phyloP scores from a whole-genome alignment of 2,888 invertebrate genomes.

The Meta bourneti region DNA sequence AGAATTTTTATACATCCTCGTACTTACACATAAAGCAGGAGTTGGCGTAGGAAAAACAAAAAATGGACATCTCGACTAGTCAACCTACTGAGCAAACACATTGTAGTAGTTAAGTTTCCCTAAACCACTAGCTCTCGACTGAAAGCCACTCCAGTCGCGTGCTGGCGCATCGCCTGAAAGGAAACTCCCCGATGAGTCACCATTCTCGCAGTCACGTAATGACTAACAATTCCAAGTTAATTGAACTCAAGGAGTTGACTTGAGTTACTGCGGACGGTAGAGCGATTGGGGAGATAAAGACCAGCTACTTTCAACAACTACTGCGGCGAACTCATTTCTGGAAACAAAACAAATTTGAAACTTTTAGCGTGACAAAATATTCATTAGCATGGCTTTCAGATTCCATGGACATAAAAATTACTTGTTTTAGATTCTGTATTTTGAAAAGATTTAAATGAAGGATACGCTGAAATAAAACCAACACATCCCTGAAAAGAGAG shows the following conservation, averaged over 20 bases:
- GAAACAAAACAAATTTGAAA: background rate
- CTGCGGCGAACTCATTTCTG: background rate
- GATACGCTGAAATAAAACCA: too few species aligned
- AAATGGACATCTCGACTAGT: background rate
- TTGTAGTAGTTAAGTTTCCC: background rate
- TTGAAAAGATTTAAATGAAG: too few species aligned
- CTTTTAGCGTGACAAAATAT: background rate
- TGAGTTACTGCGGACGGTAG: background rate
- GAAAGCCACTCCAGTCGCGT: background rate
- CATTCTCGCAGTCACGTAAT: background rate
- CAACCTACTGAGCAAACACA: background rate
- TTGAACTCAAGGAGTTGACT: constrained; percentile 23
- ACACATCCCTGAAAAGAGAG: too few species aligned
- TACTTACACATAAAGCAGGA: constrained; percentile 26
- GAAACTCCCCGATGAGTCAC: constrained; percentile 54
- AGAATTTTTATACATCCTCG: background rate
- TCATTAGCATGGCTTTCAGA: too few species aligned
- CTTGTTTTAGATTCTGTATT: too few species aligned
- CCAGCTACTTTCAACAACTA: background rate
- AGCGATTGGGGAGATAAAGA: background rate
- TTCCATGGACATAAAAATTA: too few species aligned
- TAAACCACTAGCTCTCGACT: background rate
- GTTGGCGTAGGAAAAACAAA: constrained; percentile 2
- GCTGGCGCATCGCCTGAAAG: constrained; percentile 30
- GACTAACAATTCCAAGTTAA: constrained; percentile 34